Conservation (phyloP, 2,888 invertebrate species). For the Clitarchus hookeri region DNA sequence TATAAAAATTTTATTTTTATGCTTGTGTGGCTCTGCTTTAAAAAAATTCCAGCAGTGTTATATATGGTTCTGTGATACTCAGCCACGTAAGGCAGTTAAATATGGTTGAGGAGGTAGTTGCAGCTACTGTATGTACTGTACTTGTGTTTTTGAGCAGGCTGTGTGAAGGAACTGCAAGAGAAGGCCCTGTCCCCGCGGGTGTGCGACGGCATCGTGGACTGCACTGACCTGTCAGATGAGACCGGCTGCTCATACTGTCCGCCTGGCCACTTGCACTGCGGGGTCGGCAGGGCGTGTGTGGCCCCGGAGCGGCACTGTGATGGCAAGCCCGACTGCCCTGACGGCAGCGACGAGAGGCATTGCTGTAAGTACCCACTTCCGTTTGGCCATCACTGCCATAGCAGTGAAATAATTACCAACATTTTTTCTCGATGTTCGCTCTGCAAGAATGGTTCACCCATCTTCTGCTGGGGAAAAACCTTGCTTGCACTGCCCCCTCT, state of each 20-base stretch:
- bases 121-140: too few species aligned
- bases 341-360: constrained; percentile 83
- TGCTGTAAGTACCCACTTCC: constrained; percentile 70
- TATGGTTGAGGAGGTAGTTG: too few species aligned
- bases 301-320: constrained; percentile 74
- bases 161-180: constrained; percentile 72
- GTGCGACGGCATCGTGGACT: constrained; percentile 87
- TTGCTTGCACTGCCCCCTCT: too few species aligned
- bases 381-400: neutral
- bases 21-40: too few species aligned
- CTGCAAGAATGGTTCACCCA: too few species aligned
- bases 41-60: too few species aligned
- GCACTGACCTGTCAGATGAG: constrained; percentile 82
- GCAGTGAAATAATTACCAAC: too few species aligned
- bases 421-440: too few species aligned
- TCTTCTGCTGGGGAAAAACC: too few species aligned
- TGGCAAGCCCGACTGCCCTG: constrained; percentile 81
- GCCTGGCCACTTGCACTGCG: constrained; percentile 75
- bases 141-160: constrained; percentile 58
- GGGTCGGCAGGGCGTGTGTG: constrained; percentile 72
- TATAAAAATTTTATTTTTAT: too few species aligned
- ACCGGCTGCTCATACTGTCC: constrained; percentile 74
- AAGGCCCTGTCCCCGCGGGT: constrained; percentile 76
- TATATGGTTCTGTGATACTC: too few species aligned
- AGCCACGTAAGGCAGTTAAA: too few species aligned